Conservation (phyloP, 2,113 vertebrate species). For the Tamias sibiricus region DNA sequence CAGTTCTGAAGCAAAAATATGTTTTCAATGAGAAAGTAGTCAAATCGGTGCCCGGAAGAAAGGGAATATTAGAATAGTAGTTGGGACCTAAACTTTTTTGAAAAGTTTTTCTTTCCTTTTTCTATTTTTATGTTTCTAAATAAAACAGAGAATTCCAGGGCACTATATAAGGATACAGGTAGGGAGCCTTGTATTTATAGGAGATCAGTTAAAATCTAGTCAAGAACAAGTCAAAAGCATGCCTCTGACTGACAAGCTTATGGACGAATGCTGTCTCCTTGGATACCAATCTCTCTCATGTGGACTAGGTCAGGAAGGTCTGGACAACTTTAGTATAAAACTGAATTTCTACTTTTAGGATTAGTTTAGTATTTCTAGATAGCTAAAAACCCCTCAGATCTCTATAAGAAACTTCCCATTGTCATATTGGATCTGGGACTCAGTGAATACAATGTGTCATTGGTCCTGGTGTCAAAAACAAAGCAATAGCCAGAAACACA, state of each 20-base stretch:
- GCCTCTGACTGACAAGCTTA: neutral
- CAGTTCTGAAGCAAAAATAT: neutral
- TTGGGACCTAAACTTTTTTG: neutral
- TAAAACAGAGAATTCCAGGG: neutral
- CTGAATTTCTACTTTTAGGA: slow-evolving; percentile 29
- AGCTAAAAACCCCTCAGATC: neutral
- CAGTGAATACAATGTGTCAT: neutral
- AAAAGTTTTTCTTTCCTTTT: neutral
- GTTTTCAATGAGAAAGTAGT: slow-evolving; percentile 24
- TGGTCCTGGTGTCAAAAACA: neutral
- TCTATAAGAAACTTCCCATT: neutral
- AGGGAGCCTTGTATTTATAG: neutral
- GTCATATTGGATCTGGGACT: neutral
- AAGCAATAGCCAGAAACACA: neutral
- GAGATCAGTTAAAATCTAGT: neutral
- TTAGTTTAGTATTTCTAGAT: neutral
- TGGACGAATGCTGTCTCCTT: neutral
- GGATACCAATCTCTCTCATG: neutral
- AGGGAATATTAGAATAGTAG: neutral
- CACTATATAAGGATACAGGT: neutral
- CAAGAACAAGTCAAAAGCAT: neutral
- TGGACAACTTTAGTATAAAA: neutral
- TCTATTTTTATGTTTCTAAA: neutral
- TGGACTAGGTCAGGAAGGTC: neutral
- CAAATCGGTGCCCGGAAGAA: slow-evolving; percentile 2